Conservation (phyloP, 1,140 invertebrate species). For the Drosophila pallidifrons region DNA sequence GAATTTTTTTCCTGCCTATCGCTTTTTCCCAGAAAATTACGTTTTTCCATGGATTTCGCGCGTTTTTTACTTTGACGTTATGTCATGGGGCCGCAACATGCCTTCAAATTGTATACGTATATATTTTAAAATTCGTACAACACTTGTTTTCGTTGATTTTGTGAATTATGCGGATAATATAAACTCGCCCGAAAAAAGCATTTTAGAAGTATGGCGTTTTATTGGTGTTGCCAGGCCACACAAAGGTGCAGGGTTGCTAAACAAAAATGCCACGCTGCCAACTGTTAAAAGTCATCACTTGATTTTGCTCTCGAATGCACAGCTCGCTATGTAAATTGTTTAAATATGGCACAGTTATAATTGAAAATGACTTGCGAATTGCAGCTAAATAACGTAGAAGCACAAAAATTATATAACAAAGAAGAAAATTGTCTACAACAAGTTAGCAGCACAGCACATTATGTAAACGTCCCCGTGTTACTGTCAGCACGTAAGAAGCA, state of each 20-base stretch:
- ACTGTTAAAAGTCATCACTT: constrained; percentile 28
- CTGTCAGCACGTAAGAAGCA: constrained; percentile 52
- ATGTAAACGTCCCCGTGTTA: constrained; percentile 40
- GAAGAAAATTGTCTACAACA: not conserved
- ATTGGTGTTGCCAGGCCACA: constrained; percentile 64
- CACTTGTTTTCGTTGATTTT: constrained; percentile 55
- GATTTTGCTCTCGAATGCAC: not conserved
- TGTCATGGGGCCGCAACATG: constrained; percentile 34
- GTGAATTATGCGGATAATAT: constrained; percentile 51
- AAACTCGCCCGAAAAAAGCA: constrained; percentile 76
- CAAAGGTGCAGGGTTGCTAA: constrained; percentile 58
- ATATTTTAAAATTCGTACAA: constrained; percentile 40
- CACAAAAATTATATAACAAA: constrained; percentile 66
- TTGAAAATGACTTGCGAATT: not conserved
- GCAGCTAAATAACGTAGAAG: constrained; percentile 5
- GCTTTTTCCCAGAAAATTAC: constrained; percentile 52
- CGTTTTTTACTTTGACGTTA: constrained; percentile 37
- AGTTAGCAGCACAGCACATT: constrained; percentile 48
- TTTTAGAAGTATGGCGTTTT: constrained; percentile 76
- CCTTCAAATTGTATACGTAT: constrained; percentile 11
- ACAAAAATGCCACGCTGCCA: constrained; percentile 53
- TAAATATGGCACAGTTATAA: not conserved
- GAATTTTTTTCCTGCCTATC: constrained; percentile 57
- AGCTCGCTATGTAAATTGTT: not conserved
- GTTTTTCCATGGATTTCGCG: constrained; percentile 22